A percentile compares a stretch with the other conserved stretches of the same genome.
phyloP scores from a whole-genome alignment of 2,113 vertebrate species.

The Tursiops truncatus region DNA sequence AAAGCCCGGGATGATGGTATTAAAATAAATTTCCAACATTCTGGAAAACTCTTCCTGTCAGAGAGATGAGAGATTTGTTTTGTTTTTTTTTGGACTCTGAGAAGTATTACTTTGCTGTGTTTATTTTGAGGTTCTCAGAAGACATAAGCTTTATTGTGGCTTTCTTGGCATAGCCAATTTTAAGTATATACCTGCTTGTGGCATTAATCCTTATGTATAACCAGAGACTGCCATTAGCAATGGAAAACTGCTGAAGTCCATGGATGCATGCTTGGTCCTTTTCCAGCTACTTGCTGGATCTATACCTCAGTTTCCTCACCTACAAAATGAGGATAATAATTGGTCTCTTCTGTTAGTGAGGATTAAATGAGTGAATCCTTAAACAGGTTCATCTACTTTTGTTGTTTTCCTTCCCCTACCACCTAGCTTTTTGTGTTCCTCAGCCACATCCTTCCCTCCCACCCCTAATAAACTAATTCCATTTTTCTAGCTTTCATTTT shows the following conservation, averaged over 20 bases:
- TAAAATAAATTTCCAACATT: not conserved
- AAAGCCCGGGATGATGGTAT: not conserved
- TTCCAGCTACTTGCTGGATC: not conserved
- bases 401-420: not conserved
- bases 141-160: not conserved
- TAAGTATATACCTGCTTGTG: not conserved
- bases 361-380: not conserved
- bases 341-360: not conserved
- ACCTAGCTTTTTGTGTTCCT: not conserved
- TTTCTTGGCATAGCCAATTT: not conserved
- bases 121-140: not conserved
- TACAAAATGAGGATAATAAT: not conserved
- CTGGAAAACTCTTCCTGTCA: not conserved
- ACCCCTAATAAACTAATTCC: not conserved
- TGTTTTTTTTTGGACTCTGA: not conserved
- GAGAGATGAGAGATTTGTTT: not conserved
- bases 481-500: not conserved
- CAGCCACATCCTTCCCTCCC: not conserved
- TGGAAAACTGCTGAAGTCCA: not conserved
- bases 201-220: not conserved
- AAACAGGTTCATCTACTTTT: not conserved
- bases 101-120: not conserved
- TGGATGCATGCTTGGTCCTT: not conserved
- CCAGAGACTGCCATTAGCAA: not conserved
- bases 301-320: not conserved